Evolutionary conservation across 2,797 vertebrate species (phyloP).

Genomic region (Sebastiscus tertius): DNA sequence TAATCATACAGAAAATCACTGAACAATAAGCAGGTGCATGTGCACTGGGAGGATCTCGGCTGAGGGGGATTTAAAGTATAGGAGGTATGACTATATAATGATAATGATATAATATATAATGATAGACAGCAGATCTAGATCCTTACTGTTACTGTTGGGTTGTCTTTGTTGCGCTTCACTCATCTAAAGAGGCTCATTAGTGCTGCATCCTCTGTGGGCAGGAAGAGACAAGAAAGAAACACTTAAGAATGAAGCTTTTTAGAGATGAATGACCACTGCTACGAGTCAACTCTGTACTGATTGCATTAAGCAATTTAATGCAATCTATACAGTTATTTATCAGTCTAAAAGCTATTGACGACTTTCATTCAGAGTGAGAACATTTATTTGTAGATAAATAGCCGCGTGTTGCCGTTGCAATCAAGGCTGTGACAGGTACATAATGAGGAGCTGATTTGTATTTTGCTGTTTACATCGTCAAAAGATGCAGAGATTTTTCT

Average conservation of each 20-base stretch:
- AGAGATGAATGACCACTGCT: neutral
- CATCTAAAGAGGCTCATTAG: conserved; percentile 66
- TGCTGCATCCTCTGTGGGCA: conserved; percentile 48
- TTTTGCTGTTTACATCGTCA: neutral
- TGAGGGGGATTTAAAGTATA: neutral
- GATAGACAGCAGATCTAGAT: neutral
- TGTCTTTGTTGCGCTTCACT: conserved; percentile 53
- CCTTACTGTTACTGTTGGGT: conserved; percentile 66
- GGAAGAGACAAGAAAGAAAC: conserved; percentile 15
- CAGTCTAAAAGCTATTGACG: neutral
- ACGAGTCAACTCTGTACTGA: neutral
- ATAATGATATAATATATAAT: conserved; percentile 3
- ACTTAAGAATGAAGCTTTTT: conserved; percentile 12
- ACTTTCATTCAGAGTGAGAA: neutral
- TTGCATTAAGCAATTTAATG: neutral
- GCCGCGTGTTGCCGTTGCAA: neutral
- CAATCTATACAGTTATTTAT: neutral
- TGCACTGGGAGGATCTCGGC: neutral
- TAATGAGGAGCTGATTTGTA: neutral
- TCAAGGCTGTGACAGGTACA: neutral
- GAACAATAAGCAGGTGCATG: conserved; percentile 1
- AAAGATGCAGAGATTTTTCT: neutral
- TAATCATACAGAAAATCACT: neutral
- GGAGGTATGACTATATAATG: neutral
- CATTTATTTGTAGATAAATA: neutral